Base-by-base conservation (phyloP, 2,113 vertebrate species). In the Hystrix cristata region DNA sequence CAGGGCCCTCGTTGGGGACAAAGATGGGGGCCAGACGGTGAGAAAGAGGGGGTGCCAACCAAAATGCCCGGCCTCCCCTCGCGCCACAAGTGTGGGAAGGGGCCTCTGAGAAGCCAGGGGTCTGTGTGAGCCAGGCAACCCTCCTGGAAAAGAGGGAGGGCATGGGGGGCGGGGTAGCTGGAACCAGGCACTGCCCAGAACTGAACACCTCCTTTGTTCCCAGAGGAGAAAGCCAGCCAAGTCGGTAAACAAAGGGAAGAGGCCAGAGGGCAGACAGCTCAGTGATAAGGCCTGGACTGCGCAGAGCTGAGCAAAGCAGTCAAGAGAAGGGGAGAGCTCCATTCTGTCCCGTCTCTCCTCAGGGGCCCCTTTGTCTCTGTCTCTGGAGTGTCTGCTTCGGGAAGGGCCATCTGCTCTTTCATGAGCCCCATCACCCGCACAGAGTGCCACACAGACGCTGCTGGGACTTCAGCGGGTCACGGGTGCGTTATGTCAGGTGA, bases 251-350 rank as follows among this genome's bases (percentile, higher is more conserved):
- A 97, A 96, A 97, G 84, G 69, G 84, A 95, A 95, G 95, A 97
- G 96, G 97, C 89, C 95, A 96, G 95, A 97, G 97, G 97, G 96
- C 95, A 96, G 95, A 95, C 57, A 59, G 95, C 86, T 71, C 69
- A 46, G 86, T 0, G 91, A 94, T 95, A 96, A 97, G 94, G 79
- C 78, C 71, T 0, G 34, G 31, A 21, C 74, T 1, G n/a, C n/a
- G 0, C 13, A 76, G 79, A 82, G 59, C 90, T 72, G 89, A 95
- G 80, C 46, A 90, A 80, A 25, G 86, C 78, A 92, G 81, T 29
- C 59, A 0, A 65, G 60, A 69, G 64, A 64, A 8, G 31, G 69
- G 78, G 23, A 6, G 5, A 25, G 46, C 67, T 95, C 82, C 38
- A 9, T 67, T 38, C 67, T 76, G 81, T 64, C 27, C 43, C 31